Conservation (phyloP, 2,888 invertebrate genomes). For the Tetanocera ferruginea region DNA sequence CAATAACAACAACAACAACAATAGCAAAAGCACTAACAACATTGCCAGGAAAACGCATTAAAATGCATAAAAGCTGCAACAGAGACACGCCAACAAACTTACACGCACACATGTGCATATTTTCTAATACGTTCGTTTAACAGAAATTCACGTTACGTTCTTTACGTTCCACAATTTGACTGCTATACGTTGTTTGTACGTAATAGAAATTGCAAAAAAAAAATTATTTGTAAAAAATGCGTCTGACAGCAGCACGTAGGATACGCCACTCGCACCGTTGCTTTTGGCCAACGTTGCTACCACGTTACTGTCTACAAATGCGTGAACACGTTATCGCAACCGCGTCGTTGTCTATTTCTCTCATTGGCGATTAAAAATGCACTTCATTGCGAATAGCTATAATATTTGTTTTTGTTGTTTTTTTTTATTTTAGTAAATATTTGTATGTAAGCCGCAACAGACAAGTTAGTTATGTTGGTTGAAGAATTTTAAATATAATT, state of each 20-base stretch:
- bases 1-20: background rate
- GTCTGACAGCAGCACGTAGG: slow-evolving; percentile 23
- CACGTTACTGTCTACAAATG: slow-evolving; percentile 21
- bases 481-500: too few relatives aligned
- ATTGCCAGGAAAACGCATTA: slow-evolving; percentile 8
- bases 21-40: background rate
- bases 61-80: slow-evolving; percentile 23
- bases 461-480: too few relatives aligned
- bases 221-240: background rate
- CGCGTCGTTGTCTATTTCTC: slow-evolving; percentile 53
- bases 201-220: background rate
- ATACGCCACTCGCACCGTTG: background rate
- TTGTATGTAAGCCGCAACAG: too few relatives aligned
- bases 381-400: slow-evolving; percentile 54
- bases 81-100: background rate
- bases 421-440: background rate
- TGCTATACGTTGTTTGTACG: background rate
- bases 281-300: background rate
- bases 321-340: slow-evolving; percentile 54
- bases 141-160: background rate
- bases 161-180: background rate
- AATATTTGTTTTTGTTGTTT: background rate
- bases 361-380: slow-evolving; percentile 61
- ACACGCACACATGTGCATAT: background rate
- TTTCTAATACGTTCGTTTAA: background rate